Base-by-base conservation (phyloP, 2,113 vertebrate genomes). In the Aythya baeri region DNA sequence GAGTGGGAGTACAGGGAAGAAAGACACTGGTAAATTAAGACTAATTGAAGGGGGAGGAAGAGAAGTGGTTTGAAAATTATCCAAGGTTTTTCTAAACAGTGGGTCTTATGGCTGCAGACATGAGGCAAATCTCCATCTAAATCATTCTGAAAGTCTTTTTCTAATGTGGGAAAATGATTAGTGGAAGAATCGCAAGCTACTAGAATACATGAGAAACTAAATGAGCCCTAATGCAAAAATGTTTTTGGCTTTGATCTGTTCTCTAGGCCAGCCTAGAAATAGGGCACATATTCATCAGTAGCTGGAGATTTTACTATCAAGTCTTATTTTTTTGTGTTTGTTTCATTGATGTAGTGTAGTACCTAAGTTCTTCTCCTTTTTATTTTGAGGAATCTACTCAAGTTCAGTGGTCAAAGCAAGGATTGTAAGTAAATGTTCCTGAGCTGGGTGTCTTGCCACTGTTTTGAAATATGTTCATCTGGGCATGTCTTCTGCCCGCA, bases 21-120 rank as follows among this genome's bases (percentile, higher is more conserved):
- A 72, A 81, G 44, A 54, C 26, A 79, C 66, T 68, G 18, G 50
- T 43, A 88, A 89, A 96, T 88, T 72, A 93, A 83, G n/a, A 84
- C 29, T 82, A 85, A 95, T 91, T 84, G 78, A 76, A 79, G 36
- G 16, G 12, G 14, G 44, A 89, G 36, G 54, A 79, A 59, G 10
- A 92, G 58, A 92, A 81, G 23, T 34, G n/a, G 21, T 70, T 92
- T 88, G 70, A 86, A 83, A 91, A 76, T 70, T 88, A 50, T 25
- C 57, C 29, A 13, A 74, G n/a, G 12, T 58, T 66, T 84, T 91
- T 86, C 82, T 91, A 86, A 88, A 38, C 66, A 43, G 31, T 77
- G 74, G 50, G 43, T 85, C 34, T 65, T 82, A 23, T 0, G 7
- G 44, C 32, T 86, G 63, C 20, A 67, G 91, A 55, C 9, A 17